Evolutionary conservation across 2,888 invertebrate species (phyloP).

Genomic region (Agrotis ipsilon): DNA sequence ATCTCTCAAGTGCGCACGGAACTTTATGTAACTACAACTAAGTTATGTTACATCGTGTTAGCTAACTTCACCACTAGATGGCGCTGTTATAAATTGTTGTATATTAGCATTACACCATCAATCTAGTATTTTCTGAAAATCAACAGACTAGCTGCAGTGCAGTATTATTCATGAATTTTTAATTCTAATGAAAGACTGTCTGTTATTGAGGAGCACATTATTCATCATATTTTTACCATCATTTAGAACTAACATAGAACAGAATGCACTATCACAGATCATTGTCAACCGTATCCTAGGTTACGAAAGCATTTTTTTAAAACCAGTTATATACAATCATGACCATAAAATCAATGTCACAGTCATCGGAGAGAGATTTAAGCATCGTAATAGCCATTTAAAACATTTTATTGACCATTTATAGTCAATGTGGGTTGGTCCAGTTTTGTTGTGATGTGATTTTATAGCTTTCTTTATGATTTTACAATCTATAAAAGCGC

Average conservation of each 20-base stretch:
- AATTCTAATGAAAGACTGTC: not conserved
- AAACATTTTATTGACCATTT: slow-evolving; percentile 31
- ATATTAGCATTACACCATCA: not conserved
- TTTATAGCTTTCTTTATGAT: slow-evolving; percentile 28
- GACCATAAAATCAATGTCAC: slow-evolving; percentile 17
- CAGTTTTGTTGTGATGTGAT: slow-evolving; percentile 30
- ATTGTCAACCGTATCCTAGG: not conserved
- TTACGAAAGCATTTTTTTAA: not conserved
- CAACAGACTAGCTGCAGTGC: not conserved
- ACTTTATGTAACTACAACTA: slow-evolving; percentile 19
- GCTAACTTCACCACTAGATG: slow-evolving; percentile 40
- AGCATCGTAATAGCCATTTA: slow-evolving; percentile 6
- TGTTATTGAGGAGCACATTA: not conserved
- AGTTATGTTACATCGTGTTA: slow-evolving; percentile 10
- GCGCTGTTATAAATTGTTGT: slow-evolving; percentile 13
- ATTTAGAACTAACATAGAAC: not conserved
- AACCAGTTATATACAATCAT: not conserved
- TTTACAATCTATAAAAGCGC: slow-evolving; percentile 13
- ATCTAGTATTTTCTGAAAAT: not conserved
- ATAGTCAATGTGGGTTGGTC: slow-evolving; percentile 4
- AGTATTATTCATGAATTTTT: not conserved
- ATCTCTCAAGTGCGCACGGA: slow-evolving; percentile 33
- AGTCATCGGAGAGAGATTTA: slow-evolving; percentile 14
- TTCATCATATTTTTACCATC: not conserved
- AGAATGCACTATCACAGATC: not conserved